Evolutionary conservation across 2,113 vertebrate genomes (phyloP).

Genomic region (Cynopterus brachyotis): DNA sequence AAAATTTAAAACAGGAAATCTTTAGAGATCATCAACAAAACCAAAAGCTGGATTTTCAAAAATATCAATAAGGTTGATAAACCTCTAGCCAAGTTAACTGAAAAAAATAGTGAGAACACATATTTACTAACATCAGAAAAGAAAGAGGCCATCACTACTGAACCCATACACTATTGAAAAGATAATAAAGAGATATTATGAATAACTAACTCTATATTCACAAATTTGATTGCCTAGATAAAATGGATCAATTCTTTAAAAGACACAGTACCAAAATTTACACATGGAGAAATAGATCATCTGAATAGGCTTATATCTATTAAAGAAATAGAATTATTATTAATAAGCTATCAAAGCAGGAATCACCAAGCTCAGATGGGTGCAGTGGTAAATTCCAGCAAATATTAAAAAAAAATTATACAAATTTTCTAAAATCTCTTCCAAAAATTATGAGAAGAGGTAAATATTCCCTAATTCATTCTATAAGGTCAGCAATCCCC

Average conservation of each 20-base stretch:
- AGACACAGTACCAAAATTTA: neutral
- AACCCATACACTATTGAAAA: neutral
- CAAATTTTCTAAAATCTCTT: neutral
- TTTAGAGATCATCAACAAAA: neutral
- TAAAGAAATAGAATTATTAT: neutral
- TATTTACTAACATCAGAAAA: neutral
- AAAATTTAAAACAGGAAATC: neutral
- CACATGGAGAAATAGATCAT: neutral
- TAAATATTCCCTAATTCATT: neutral
- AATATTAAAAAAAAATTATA: neutral
- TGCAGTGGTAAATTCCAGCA: neutral
- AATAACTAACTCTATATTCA: neutral
- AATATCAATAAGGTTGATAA: neutral
- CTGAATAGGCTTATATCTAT: neutral
- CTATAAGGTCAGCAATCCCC: neutral
- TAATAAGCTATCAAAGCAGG: neutral
- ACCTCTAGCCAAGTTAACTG: neutral
- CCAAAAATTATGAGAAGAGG: neutral
- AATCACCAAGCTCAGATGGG: neutral
- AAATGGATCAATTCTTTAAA: neutral
- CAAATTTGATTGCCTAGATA: neutral
- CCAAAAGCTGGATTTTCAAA: neutral
- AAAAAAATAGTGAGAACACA: neutral
- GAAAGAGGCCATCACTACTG: neutral
- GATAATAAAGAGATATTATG: neutral